These are phyloP conservation scores for Grus americana DNA, from an alignment of 2,113 vertebrate genomes.

Conservation along the genomic window DNA sequence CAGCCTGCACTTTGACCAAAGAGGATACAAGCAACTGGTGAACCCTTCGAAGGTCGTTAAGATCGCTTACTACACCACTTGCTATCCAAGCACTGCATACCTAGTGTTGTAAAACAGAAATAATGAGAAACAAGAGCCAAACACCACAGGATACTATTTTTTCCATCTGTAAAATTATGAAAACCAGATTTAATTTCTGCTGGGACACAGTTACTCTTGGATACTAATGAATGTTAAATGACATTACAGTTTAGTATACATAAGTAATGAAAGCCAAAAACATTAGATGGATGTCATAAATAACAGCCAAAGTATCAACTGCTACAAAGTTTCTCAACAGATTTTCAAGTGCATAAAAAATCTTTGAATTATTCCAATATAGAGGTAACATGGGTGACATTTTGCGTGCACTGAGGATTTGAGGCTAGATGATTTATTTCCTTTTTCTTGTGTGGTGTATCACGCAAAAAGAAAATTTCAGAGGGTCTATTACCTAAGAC, in stretches of 20 bases:
- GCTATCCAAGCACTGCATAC: constrained; percentile 95
- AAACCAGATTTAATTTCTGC: background rate
- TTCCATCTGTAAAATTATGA: background rate
- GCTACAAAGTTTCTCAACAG: background rate
- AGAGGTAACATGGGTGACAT: background rate
- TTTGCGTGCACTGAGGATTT: background rate
- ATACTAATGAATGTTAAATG: background rate
- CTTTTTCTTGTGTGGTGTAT: background rate
- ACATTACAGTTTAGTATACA: background rate
- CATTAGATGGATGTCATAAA: background rate
- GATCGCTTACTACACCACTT: constrained; percentile 90
- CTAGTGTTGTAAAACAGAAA: constrained; percentile 69
- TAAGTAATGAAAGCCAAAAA: background rate
- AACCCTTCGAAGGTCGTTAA: constrained; percentile 88
- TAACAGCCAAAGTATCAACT: background rate
- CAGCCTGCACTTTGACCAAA: constrained; percentile 86
- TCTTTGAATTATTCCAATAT: background rate
- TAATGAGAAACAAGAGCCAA: constrained; percentile 4
- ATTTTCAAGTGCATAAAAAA: background rate
- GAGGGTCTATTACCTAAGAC: background rate
- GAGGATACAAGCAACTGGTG: constrained; percentile 91
- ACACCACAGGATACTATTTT: background rate
- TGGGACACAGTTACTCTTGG: background rate
- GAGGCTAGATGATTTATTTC: background rate
- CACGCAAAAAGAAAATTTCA: background rate